Base-by-base conservation (phyloP, 2,888 invertebrate genomes). In the Taphrorychus bicolor region DNA sequence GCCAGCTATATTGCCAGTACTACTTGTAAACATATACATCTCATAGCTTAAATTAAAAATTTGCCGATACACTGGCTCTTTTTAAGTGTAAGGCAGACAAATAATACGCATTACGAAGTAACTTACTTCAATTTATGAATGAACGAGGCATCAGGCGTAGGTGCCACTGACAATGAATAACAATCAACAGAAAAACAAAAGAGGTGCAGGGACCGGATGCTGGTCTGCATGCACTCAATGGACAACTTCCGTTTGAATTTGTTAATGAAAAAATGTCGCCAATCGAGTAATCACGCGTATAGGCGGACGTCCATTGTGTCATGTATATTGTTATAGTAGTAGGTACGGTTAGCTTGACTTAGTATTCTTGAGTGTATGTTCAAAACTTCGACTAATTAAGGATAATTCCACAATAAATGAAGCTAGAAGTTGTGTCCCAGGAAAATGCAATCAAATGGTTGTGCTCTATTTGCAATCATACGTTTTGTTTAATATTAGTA, bases 181-280 rank as follows among this genome's bases (percentile, higher is more conserved):
- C 73, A 75, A 75, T 74, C 57, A 58, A 68, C 69, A 48, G 70
- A 61, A 70, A 70, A 70, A 75, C 71, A 72, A 74, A 72, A 70
- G 71, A 69, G 62, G 59, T 63, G 68, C 59, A 66, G 65, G 41
- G 70, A 70, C 73, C 73, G 76, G 75, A 74, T 73, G 73, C 73
- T 71, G 72, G 71, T 61, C 71, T 64, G 58, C 71, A 73, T 74
- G 67, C 70, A 56, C 67, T 72, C 72, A 75, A 73, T 75, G 75
- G 70, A 74, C 71, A 69, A 73, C 72, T 76, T 76, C 76, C 76
- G 74, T 69, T 74, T 41, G 17, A 18, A 40, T 58, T 58, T 59
- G 59, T 65, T 69, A 61, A 69, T 69, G 66, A 62, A 69, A 65
- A 66, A 61, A 66, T 52, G 57, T 64, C 59, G 53, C 45, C 45